Conservation (phyloP, 1,140 invertebrate genomes). For the Sweltsa coloradensis region DNA sequence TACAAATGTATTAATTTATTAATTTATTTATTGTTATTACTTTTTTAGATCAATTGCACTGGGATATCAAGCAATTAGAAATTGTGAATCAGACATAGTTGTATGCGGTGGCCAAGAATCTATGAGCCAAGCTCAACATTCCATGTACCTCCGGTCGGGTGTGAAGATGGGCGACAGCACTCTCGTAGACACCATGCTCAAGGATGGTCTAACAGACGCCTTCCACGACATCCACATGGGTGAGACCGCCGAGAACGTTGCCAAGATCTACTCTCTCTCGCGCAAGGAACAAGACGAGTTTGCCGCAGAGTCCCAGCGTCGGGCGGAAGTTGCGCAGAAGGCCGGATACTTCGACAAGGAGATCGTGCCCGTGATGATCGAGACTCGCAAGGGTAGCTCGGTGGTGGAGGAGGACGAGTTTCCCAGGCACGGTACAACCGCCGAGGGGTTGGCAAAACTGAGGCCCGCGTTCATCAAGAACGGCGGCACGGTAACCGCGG, state of each 20-base stretch:
- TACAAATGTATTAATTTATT: no score
- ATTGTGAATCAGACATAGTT: slow-evolving; percentile 55
- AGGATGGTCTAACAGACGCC: slow-evolving; percentile 71
- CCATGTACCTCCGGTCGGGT: slow-evolving; percentile 47
- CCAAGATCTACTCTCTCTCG: slow-evolving; percentile 51
- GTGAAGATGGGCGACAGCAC: slow-evolving; percentile 54
- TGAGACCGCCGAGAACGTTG: slow-evolving; percentile 73
- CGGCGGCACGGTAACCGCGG: slow-evolving; percentile 61
- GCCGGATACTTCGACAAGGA: slow-evolving; percentile 56
- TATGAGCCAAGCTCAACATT: slow-evolving; percentile 73
- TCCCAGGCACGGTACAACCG: slow-evolving; percentile 44
- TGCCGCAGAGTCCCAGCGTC: slow-evolving; percentile 59
- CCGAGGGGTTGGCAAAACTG: slow-evolving; percentile 45
- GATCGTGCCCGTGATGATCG: slow-evolving; percentile 49
- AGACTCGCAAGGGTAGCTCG: slow-evolving; percentile 33
- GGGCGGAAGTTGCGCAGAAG: slow-evolving; percentile 47
- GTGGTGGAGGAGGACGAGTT: slow-evolving; percentile 51
- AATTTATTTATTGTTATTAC: no score
- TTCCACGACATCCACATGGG: slow-evolving; percentile 75
- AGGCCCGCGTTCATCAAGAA: slow-evolving; percentile 45
- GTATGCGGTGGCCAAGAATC: slow-evolving; percentile 77
- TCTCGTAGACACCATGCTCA: slow-evolving; percentile 56
- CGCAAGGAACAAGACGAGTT: slow-evolving; percentile 65
- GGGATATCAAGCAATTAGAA: slow-evolving; percentile 56
- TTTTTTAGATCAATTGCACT: slow-evolving; percentile 47